A percentile compares a stretch with the other conserved stretches of the same genome.
phyloP scores from a whole-genome alignment of 2,113 vertebrate species.

The Cynopterus brachyotis region DNA sequence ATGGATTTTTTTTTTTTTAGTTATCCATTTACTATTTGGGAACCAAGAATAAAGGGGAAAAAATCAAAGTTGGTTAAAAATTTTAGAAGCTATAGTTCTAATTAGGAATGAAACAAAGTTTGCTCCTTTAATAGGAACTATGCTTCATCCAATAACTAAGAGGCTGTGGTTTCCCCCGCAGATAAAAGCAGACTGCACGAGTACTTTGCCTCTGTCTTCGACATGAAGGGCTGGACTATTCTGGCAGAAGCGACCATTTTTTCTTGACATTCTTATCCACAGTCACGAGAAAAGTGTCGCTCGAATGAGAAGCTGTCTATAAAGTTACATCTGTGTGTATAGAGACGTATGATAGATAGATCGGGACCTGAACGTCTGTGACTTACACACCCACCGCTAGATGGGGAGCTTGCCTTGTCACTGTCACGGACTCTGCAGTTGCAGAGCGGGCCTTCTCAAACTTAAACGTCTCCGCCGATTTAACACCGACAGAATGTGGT shows the following conservation, averaged over 20 bases:
- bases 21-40: neutral
- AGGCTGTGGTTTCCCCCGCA: neutral
- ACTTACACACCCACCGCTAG: slow-evolving; percentile 68
- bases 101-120: neutral
- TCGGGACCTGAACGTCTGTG: neutral
- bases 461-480: slow-evolving; percentile 66
- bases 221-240: neutral
- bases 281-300: neutral
- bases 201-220: neutral
- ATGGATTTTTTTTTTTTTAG: neutral
- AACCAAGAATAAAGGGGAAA: neutral
- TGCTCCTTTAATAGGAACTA: neutral
- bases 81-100: neutral
- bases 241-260: neutral
- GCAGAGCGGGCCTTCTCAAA: slow-evolving; percentile 29
- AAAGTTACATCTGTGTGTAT: neutral
- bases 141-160: neutral
- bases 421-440: neutral
- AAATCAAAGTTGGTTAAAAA: neutral
- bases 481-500: slow-evolving; percentile 68
- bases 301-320: neutral
- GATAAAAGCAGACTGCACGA: neutral
- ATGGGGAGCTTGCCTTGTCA: slow-evolving; percentile 74
- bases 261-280: neutral
- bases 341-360: neutral